Conservation (phyloP, 2,113 vertebrate genomes). For the Brienomyrus longianalis region DNA sequence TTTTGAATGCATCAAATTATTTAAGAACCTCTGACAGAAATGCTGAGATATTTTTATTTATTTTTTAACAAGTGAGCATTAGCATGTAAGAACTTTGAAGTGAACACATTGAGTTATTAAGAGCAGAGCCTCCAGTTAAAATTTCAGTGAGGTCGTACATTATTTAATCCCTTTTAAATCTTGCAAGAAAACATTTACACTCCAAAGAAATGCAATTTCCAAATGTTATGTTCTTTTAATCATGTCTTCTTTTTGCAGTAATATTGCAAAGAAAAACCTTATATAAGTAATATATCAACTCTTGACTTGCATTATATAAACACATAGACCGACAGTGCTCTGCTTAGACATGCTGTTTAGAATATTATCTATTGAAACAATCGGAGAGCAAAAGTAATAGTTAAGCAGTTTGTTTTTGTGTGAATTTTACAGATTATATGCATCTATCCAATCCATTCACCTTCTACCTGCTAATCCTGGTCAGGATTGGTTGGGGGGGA, state of each 20-base stretch:
- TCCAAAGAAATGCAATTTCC: conserved; percentile 1
- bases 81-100: neutral
- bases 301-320: neutral
- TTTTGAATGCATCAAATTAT: neutral
- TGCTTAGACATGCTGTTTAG: neutral
- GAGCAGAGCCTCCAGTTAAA: neutral
- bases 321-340: neutral
- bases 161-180: neutral
- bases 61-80: neutral
- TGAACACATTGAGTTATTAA: neutral
- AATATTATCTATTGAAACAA: neutral
- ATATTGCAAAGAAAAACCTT: neutral
- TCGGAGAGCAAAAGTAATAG: neutral
- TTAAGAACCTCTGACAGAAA: neutral
- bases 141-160: neutral
- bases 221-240: neutral
- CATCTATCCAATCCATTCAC: neutral
- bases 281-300: neutral
- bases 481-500: neutral
- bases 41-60: neutral
- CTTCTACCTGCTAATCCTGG: neutral
- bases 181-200: neutral
- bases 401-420: neutral
- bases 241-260: neutral
- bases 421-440: neutral